A percentile compares a stretch with the other conserved stretches of the same genome.
Evolutionary conservation across 2,113 vertebrate genomes (phyloP).

Genomic region (Turnix velox): DNA sequence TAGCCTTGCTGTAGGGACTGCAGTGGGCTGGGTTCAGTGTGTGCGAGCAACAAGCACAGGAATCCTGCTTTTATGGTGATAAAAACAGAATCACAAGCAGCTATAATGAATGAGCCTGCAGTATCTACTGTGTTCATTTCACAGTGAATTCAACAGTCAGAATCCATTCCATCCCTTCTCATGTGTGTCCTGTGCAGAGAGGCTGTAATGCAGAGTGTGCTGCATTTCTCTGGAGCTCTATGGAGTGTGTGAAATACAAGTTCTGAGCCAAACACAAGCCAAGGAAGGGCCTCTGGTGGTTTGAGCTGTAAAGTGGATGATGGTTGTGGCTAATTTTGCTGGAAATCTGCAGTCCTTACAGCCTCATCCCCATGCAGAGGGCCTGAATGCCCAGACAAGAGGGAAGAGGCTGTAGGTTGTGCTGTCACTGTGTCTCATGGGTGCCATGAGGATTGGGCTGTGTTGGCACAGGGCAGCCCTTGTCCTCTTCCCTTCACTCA

Average conservation of each 20-base stretch:
- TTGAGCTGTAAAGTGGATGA: background rate
- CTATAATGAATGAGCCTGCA: constrained; percentile 12
- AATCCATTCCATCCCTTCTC: background rate
- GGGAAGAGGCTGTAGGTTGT: background rate
- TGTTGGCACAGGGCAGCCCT: background rate
- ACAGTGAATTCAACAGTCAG: background rate
- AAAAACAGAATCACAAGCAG: background rate
- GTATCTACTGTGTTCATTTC: background rate
- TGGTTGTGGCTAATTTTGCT: background rate
- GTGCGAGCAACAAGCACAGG: background rate
- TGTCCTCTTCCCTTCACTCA: fast-evolving
- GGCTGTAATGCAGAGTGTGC: fast-evolving
- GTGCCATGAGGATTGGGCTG: background rate
- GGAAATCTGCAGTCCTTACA: background rate
- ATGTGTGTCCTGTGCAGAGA: background rate
- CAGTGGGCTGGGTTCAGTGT: background rate
- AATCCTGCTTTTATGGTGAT: constrained; percentile 19
- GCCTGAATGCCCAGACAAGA: background rate
- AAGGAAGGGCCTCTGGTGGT: background rate
- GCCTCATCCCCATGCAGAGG: background rate
- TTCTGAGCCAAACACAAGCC: background rate
- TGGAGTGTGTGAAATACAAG: background rate
- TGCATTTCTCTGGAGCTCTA: background rate
- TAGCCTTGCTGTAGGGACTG: background rate
- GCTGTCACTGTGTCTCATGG: background rate